Conservation (phyloP, 2,888 invertebrate species). For the Entomobrya multifasciata region DNA sequence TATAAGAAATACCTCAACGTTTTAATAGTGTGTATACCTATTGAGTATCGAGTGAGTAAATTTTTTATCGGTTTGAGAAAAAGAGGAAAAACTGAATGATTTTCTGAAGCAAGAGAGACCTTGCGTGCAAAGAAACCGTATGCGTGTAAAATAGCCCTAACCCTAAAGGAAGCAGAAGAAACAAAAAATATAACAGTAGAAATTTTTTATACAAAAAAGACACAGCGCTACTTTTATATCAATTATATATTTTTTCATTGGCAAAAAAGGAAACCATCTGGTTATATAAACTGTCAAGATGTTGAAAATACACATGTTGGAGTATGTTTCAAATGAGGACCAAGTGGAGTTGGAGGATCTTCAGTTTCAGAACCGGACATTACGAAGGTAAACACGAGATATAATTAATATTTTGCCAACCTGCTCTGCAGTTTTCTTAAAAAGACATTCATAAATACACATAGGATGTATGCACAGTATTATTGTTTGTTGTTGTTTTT, state of each 20-base stretch:
- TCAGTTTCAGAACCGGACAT: conserved; percentile 76
- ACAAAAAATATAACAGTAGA: conserved; percentile 25
- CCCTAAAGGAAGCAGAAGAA: conserved; percentile 34
- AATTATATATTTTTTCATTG: conserved; percentile 24
- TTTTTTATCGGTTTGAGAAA: conserved; percentile 25
- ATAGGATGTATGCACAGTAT: not conserved
- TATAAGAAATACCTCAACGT: too few species aligned
- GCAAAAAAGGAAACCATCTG: conserved; percentile 64
- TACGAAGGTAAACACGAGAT: conserved; percentile 72
- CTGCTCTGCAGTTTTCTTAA: too few species aligned
- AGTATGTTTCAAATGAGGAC: conserved; percentile 77
- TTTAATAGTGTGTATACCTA: too few species aligned
- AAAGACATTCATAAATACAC: not conserved
- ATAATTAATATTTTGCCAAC: conserved; percentile 29
- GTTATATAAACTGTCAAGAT: conserved; percentile 72
- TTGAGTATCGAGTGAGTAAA: too few species aligned
- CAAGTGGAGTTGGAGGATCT: conserved; percentile 78
- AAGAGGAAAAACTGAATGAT: conserved; percentile 40
- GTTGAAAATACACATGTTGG: conserved; percentile 79
- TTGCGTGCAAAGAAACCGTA: conserved; percentile 67
- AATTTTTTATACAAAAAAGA: too few species aligned
- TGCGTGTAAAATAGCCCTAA: conserved; percentile 64
- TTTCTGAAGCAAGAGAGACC: conserved; percentile 44
- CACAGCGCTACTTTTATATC: conserved; percentile 11
- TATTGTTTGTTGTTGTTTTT: conserved; percentile 20